Evolutionary conservation across 1,140 invertebrate genomes (phyloP).

Genomic region (Oryctes rhinoceros): DNA sequence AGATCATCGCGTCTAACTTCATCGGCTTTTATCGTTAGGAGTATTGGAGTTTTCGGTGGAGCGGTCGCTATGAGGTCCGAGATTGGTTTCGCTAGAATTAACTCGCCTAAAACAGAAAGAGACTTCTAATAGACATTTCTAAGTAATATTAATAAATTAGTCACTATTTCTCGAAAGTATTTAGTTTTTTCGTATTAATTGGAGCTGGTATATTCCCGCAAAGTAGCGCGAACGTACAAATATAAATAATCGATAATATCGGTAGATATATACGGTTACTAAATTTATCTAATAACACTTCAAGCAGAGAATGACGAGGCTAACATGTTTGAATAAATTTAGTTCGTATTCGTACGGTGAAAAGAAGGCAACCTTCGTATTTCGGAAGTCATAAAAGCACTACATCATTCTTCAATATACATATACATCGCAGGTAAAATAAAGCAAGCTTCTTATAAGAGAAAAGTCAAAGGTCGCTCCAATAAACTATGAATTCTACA

Average conservation of each 20-base stretch:
- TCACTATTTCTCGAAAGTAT: too few relatives aligned
- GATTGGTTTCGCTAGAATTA: constrained; percentile 75
- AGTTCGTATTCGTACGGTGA: neutral
- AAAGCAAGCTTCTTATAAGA: too few relatives aligned
- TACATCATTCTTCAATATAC: neutral
- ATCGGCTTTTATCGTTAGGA: constrained; percentile 84
- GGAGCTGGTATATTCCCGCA: too few relatives aligned
- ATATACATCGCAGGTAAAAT: neutral
- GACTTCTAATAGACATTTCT: too few relatives aligned
- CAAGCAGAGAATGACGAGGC: neutral
- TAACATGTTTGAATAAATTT: constrained; percentile 4
- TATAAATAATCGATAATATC: neutral
- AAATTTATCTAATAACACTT: too few relatives aligned
- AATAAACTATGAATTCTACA: too few relatives aligned
- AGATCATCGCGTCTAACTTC: constrained; percentile 73
- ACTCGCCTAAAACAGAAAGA: constrained; percentile 68
- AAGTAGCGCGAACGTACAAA: neutral
- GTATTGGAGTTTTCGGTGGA: constrained; percentile 78
- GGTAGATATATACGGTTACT: neutral
- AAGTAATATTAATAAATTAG: too few relatives aligned
- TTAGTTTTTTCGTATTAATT: too few relatives aligned
- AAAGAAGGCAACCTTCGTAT: neutral
- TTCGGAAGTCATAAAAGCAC: neutral
- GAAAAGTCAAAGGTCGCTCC: too few relatives aligned
- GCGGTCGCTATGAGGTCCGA: constrained; percentile 80